A percentile compares a stretch with the other conserved stretches of the same genome.
Evolutionary conservation across 1,140 invertebrate genomes (phyloP).

Genomic region (Stenopsyche tienmushanensis): DNA sequence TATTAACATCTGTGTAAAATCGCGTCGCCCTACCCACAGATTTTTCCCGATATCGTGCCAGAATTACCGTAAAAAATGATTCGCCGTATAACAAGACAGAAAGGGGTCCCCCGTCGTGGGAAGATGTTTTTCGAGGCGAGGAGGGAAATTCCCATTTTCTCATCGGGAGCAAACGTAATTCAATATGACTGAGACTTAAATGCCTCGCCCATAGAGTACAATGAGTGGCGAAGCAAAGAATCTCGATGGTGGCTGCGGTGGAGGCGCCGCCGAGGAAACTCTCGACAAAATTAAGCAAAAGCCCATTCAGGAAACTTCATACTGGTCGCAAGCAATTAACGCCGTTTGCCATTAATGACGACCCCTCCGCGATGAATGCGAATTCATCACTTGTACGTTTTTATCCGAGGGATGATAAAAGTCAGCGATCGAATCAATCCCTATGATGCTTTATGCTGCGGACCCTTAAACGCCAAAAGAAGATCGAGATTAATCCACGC

Average conservation of each 20-base stretch:
- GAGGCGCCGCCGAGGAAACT: conserved; percentile 8
- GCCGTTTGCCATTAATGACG: background rate
- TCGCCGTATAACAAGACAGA: background rate
- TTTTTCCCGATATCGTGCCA: background rate
- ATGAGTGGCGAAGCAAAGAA: background rate
- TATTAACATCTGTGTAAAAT: background rate
- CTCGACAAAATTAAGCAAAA: conserved; percentile 27
- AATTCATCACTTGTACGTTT: conserved; percentile 1
- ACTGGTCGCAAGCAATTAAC: background rate
- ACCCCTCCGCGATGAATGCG: background rate
- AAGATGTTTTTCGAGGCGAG: conserved; percentile 2
- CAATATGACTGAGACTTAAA: conserved; percentile 37
- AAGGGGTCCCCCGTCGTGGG: background rate
- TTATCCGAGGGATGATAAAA: no score
- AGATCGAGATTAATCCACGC: no score
- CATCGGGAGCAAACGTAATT: conserved; percentile 20
- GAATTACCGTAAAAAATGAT: background rate
- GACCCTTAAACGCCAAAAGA: no score
- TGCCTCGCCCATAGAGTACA: conserved; percentile 13
- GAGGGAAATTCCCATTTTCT: conserved; percentile 5
- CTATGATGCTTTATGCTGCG: no score
- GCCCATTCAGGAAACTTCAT: conserved; percentile 16
- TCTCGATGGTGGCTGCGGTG: no score
- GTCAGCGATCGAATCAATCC: no score
- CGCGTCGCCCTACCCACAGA: background rate